Evolutionary conservation across 2,113 vertebrate genomes (phyloP).

Genomic region (Oplegnathus fasciatus): DNA sequence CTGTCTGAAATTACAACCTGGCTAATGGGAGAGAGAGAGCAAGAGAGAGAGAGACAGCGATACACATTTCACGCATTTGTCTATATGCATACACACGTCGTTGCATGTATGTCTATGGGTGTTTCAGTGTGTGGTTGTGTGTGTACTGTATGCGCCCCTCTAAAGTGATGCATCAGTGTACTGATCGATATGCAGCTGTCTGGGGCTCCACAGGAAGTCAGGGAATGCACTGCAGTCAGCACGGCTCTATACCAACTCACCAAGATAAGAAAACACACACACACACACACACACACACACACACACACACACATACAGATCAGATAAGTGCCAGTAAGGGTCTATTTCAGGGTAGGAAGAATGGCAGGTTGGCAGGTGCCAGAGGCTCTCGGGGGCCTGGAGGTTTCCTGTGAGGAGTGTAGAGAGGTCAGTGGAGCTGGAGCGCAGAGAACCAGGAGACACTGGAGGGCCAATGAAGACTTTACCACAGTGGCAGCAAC

Average conservation of each 20-base stretch:
- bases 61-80: slow-evolving; percentile 19
- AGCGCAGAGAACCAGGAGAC: slow-evolving; percentile 23
- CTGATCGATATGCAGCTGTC: slow-evolving; percentile 76
- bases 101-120: slow-evolving; percentile 30
- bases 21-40: slow-evolving; percentile 32
- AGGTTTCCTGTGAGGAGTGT: slow-evolving; percentile 56
- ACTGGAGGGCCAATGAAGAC: neutral
- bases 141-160: slow-evolving; percentile 21
- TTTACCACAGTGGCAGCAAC: neutral
- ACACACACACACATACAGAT: slow-evolving; percentile 45
- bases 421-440: slow-evolving; percentile 31
- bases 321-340: slow-evolving; percentile 44
- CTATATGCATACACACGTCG: slow-evolving; percentile 12
- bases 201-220: slow-evolving; percentile 69
- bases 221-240: slow-evolving; percentile 74
- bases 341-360: slow-evolving; percentile 67
- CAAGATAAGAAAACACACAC: slow-evolving; percentile 52
- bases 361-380: slow-evolving; percentile 71
- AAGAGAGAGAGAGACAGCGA: neutral
- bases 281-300: slow-evolving; percentile 20
- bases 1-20: slow-evolving; percentile 65
- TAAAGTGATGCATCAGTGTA: slow-evolving; percentile 65
- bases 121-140: slow-evolving; percentile 18
- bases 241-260: slow-evolving; percentile 48
- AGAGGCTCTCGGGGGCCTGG: slow-evolving; percentile 35